Evolutionary conservation across 2,113 vertebrate genomes (phyloP).

Genomic region (Nerophis lumbriciformis): DNA sequence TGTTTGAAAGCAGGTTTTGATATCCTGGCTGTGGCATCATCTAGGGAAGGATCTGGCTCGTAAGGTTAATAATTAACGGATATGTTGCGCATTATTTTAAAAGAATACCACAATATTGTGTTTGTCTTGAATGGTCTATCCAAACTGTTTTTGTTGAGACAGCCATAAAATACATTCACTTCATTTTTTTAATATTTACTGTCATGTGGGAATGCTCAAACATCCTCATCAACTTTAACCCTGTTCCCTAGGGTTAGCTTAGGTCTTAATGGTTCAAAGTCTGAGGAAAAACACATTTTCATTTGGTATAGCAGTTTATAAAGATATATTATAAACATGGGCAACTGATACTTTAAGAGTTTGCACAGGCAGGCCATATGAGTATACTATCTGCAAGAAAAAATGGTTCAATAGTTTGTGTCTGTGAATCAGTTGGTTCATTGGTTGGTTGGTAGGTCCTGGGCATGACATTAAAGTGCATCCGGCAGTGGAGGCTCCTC

Average conservation of each 20-base stretch:
- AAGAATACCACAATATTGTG: constrained; percentile 5
- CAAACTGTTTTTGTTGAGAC: background rate
- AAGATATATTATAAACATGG: too few species aligned
- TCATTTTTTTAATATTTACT: background rate
- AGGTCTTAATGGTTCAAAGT: background rate
- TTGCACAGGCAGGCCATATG: too few species aligned
- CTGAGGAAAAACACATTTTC: too few species aligned
- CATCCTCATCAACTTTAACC: background rate
- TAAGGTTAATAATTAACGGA: constrained; percentile 32
- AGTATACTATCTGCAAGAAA: too few species aligned
- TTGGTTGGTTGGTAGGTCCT: too few species aligned
- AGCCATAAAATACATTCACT: constrained; percentile 4
- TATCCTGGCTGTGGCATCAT: constrained; percentile 32
- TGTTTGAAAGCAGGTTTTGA: constrained; percentile 31
- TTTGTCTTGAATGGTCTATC: background rate
- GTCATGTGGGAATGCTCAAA: background rate
- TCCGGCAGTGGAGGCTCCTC: too few species aligned
- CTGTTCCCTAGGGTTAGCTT: background rate
- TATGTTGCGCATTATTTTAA: constrained; percentile 28
- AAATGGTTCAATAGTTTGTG: too few species aligned
- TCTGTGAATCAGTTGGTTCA: too few species aligned
- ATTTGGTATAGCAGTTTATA: too few species aligned
- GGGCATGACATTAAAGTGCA: too few species aligned
- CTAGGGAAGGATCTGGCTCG: constrained; percentile 22
- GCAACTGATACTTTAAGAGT: too few species aligned